Evolutionary conservation across 2,888 invertebrate genomes (phyloP), one percentile per base, ranked within the genome.

Genomic region (Hedychridium roseum): DNA sequence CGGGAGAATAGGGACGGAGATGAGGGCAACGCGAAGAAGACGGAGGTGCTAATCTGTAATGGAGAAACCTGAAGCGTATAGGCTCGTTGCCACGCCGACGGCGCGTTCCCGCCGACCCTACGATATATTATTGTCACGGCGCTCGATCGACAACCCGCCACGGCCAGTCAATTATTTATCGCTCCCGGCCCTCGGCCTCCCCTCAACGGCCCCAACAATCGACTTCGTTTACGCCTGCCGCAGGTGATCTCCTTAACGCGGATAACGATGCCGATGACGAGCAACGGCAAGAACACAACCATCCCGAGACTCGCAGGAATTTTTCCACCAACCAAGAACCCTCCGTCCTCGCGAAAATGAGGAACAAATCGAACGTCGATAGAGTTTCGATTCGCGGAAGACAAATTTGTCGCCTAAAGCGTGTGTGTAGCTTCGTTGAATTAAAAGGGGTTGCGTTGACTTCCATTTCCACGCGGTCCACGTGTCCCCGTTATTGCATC

Each of bases 51-150:
- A 38, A 48, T 48, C 48, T 34, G 48, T 37, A 49, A 48, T 50
- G 37, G 42, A 47, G 50, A 50, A 48, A 37, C 42, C 31, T 14
- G 48, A 47, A 41, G 34, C 44, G n/a, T n/a, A 16, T 26, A 40
- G 35, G 30, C 47, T 17, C 36, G 30, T 42, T 26, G 32, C 20
- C 30, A 21, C 41, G 31, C 38, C 23, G 26, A 38, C 31, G 12
- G 4, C 18, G 16, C 34, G 17, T 40, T 6, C n/a, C n/a, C n/a
- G n/a, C n/a, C n/a, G n/a, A n/a, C n/a, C n/a, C n/a, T n/a, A n/a
- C 12, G 18, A 38, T 48, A 21, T 48, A 38, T 48, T 42, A 48
- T 42, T 49, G 26, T 38, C 34, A 26, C 14, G 20, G 7, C 16
- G 41, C 34, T 48, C 34, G 42, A 42, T 48, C 27, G 46, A 17